Percentiles rank a stretch among this genome's conserved stretches.
phyloP scores from a whole-genome alignment of 2,113 vertebrate species.

The Colius striatus region DNA sequence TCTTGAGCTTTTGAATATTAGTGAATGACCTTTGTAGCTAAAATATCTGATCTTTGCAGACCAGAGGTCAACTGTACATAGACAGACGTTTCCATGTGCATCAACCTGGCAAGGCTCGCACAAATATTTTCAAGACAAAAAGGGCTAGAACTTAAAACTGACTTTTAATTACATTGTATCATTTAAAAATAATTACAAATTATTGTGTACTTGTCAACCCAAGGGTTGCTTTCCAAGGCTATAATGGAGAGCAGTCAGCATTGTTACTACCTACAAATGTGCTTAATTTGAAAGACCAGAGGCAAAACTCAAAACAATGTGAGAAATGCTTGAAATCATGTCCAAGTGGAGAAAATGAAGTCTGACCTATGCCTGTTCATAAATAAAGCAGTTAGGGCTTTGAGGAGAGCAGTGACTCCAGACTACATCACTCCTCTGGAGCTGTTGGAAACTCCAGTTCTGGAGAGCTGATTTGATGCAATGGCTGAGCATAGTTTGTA shows the following conservation, averaged over 20 bases:
- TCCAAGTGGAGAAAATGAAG: neutral
- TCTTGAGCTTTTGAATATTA: neutral
- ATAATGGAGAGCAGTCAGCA: neutral
- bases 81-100: neutral
- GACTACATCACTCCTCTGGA: accelerated
- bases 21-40: neutral
- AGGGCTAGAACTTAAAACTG: neutral
- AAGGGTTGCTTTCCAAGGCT: neutral
- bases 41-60: neutral
- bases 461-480: neutral
- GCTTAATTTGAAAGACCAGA: neutral
- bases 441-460: neutral
- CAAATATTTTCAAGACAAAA: neutral
- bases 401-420: neutral
- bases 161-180: neutral
- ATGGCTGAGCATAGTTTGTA: neutral
- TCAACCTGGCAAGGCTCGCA: neutral
- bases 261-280: neutral
- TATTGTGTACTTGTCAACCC: neutral
- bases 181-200: neutral
- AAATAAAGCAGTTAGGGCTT: neutral
- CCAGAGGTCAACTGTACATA: accelerated
- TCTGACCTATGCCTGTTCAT: neutral
- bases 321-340: neutral
- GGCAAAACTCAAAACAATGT: neutral